These are phyloP conservation scores for Clarias magur DNA, from an alignment of 2,113 vertebrate genomes.

Conservation along the genomic window DNA sequence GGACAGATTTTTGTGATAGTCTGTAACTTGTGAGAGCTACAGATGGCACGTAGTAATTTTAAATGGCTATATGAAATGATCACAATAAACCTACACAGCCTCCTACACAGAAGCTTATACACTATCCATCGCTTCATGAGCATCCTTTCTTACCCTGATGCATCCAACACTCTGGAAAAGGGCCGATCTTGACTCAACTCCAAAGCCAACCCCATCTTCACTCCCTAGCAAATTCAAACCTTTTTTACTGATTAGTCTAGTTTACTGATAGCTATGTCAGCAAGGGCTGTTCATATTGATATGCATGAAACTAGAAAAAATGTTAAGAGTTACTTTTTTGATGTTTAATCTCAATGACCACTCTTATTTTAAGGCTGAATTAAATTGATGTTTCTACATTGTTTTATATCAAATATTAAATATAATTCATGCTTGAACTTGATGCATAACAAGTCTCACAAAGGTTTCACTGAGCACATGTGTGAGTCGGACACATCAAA, in stretches of 20 bases:
- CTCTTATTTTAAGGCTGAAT: background rate
- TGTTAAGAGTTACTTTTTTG: background rate
- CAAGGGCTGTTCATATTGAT: background rate
- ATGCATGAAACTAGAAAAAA: background rate
- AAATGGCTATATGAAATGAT: background rate
- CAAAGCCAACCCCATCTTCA: too few species aligned
- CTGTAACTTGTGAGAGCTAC: background rate
- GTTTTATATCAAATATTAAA: background rate
- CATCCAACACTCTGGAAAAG: too few species aligned
- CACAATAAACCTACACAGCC: background rate
- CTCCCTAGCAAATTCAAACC: too few species aligned
- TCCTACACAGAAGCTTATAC: too few species aligned
- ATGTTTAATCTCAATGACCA: background rate
- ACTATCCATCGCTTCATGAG: too few species aligned
- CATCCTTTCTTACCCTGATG: too few species aligned
- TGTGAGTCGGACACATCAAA: background rate
- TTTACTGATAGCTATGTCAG: too few species aligned
- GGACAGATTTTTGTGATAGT: background rate
- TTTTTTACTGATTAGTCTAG: too few species aligned
- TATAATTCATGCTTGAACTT: background rate
- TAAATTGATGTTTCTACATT: background rate
- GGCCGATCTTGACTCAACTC: too few species aligned
- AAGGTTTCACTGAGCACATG: background rate
- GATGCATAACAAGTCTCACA: background rate
- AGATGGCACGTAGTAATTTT: background rate